A percentile compares a stretch with the other conserved stretches of the same genome.
Conservation (phyloP, 2,113 vertebrate genomes). For the Dromas ardeola region DNA sequence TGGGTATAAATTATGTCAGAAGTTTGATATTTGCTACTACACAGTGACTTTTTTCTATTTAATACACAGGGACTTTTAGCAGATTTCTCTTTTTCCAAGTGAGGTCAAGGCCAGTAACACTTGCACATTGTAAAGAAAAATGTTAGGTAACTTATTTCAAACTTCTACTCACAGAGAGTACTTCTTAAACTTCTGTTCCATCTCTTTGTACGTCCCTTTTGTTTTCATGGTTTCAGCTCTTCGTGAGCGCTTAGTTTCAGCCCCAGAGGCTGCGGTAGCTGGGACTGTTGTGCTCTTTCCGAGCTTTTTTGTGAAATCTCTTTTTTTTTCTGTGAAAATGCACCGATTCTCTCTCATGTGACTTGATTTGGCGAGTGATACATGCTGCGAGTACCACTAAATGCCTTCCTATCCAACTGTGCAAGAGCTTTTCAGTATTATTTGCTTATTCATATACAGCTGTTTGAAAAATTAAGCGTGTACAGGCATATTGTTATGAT, state of each 20-base stretch:
- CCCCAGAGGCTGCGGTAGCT: neutral
- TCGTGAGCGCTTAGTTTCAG: neutral
- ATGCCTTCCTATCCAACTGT: neutral
- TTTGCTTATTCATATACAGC: neutral
- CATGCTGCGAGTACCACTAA: neutral
- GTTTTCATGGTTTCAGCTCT: neutral
- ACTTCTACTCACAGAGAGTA: neutral
- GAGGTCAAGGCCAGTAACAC: neutral
- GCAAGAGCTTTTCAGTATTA: neutral
- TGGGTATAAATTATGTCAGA: neutral
- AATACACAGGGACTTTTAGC: neutral
- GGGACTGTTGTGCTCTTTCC: neutral
- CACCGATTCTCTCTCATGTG: neutral
- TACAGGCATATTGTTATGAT: neutral
- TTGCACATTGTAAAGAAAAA: neutral
- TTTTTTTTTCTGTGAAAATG: neutral
- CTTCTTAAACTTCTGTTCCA: neutral
- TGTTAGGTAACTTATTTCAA: neutral
- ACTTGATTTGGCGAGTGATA: neutral
- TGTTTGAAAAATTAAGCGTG: constrained; percentile 8
- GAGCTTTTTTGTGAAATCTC: neutral
- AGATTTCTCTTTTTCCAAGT: neutral
- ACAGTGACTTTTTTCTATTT: neutral
- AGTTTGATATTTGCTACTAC: neutral
- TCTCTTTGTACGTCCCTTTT: neutral